Percentiles rank a stretch among this genome's conserved stretches.
phyloP scores from a whole-genome alignment of 2,888 invertebrate genomes.

The Plebejus argus region DNA sequence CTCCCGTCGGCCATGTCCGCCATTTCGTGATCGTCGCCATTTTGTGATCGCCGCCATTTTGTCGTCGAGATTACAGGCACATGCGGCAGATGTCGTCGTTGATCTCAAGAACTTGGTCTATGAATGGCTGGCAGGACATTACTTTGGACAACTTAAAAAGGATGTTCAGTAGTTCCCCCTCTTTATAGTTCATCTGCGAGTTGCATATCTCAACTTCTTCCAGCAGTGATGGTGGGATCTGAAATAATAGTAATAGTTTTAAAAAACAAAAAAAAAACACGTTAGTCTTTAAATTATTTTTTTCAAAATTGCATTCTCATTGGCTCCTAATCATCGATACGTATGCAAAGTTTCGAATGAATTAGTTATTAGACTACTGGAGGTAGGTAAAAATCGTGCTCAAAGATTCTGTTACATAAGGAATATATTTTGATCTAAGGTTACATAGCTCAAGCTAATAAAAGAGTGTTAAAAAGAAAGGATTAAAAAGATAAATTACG shows the following conservation, averaged over 20 bases:
- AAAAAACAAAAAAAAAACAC: background rate
- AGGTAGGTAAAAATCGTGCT: no score
- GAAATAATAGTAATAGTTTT: constrained; percentile 37
- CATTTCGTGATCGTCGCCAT: constrained; percentile 52
- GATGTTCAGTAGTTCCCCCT: constrained; percentile 82
- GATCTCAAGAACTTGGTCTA: constrained; percentile 88
- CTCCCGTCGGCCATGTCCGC: constrained; percentile 48
- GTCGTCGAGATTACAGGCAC: constrained; percentile 77
- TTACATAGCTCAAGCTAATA: no score
- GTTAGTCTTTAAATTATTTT: no score
- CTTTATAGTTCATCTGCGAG: constrained; percentile 86
- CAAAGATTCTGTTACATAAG: no score
- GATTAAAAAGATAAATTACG: no score
- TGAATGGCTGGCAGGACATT: constrained; percentile 86
- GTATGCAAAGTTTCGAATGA: no score
- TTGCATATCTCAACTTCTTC: constrained; percentile 85
- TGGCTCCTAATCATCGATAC: no score
- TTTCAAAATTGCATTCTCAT: no score
- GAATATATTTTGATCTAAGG: no score
- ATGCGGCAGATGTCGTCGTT: constrained; percentile 90
- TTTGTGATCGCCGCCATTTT: constrained; percentile 46
- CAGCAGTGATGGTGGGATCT: constrained; percentile 83
- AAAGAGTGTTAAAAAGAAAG: no score
- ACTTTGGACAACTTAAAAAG: constrained; percentile 85
- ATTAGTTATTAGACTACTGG: no score